Percentiles rank a stretch among this genome's conserved stretches.
Evolutionary conservation across 2,113 vertebrate species (phyloP).

Genomic region (Nerophis ophidion): DNA sequence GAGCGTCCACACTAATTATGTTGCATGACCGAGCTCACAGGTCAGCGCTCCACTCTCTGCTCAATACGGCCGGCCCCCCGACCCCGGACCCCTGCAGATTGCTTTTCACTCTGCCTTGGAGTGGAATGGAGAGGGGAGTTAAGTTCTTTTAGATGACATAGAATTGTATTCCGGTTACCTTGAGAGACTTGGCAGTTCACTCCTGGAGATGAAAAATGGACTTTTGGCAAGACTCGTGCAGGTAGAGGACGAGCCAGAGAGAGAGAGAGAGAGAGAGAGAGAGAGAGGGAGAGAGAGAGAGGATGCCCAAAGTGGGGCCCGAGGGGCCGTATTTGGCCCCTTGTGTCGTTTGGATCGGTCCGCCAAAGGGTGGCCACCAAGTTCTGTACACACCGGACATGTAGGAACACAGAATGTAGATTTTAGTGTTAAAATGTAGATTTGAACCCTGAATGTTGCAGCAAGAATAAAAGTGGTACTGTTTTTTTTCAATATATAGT

Average conservation of each 20-base stretch:
- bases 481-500: too few relatives aligned
- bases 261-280: conserved; percentile 11
- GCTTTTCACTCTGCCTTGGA: conserved; percentile 49
- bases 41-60: conserved; percentile 59
- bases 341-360: too few relatives aligned
- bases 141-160: conserved; percentile 39
- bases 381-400: too few relatives aligned
- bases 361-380: too few relatives aligned
- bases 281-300: conserved; percentile 29
- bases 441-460: too few relatives aligned
- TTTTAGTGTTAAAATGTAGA: too few relatives aligned
- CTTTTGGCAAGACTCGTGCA: conserved; percentile 23
- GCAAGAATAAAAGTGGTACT: too few relatives aligned
- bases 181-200: conserved; percentile 40
- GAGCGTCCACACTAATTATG: conserved; percentile 62
- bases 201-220: conserved; percentile 47
- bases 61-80: conserved; percentile 40
- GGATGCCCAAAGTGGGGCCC: too few relatives aligned
- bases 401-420: too few relatives aligned
- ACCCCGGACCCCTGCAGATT: conserved; percentile 47
- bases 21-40: conserved; percentile 47
- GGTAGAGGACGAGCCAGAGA: conserved; percentile 19
- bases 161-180: conserved; percentile 47
- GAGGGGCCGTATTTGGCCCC: too few relatives aligned
- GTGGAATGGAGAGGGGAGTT: conserved; percentile 26